Evolutionary conservation across 2,113 vertebrate genomes (phyloP).

Genomic region (Notiomystis cincta): DNA sequence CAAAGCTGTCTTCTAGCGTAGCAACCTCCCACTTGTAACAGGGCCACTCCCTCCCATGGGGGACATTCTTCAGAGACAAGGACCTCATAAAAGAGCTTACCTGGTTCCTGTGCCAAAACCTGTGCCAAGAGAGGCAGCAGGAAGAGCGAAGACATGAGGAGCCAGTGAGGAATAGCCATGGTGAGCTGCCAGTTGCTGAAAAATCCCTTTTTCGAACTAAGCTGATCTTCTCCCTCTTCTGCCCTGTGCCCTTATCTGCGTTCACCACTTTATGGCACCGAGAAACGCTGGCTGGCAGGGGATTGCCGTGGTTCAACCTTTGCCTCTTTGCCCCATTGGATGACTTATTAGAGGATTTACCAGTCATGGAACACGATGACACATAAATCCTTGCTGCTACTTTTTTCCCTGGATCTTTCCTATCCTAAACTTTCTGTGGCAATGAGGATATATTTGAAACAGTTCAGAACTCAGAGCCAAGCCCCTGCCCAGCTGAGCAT

Average conservation of each 20-base stretch:
- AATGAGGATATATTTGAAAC: neutral
- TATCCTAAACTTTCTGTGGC: neutral
- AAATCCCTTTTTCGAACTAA: neutral
- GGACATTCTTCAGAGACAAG: neutral
- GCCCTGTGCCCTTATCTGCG: neutral
- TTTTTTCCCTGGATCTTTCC: neutral
- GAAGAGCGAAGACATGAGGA: neutral
- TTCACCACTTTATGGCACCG: neutral
- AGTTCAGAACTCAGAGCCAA: neutral
- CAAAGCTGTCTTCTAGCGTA: accelerated
- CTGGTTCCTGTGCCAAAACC: neutral
- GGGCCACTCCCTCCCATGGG: neutral
- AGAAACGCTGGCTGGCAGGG: neutral
- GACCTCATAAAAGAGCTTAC: neutral
- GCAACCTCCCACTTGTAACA: neutral
- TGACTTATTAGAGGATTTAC: constrained; percentile 2
- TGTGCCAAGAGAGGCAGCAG: neutral
- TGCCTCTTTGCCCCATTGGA: constrained; percentile 50
- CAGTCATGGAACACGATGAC: neutral
- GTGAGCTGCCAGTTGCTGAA: neutral
- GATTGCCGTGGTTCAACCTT: constrained; percentile 31
- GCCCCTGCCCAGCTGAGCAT: neutral
- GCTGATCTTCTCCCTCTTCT: neutral
- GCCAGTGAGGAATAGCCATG: neutral
- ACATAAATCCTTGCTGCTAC: neutral